Percentiles rank a stretch among this genome's conserved stretches.
phyloP scores from a whole-genome alignment of 2,888 invertebrate genomes.

The Agonopterix arenella region DNA sequence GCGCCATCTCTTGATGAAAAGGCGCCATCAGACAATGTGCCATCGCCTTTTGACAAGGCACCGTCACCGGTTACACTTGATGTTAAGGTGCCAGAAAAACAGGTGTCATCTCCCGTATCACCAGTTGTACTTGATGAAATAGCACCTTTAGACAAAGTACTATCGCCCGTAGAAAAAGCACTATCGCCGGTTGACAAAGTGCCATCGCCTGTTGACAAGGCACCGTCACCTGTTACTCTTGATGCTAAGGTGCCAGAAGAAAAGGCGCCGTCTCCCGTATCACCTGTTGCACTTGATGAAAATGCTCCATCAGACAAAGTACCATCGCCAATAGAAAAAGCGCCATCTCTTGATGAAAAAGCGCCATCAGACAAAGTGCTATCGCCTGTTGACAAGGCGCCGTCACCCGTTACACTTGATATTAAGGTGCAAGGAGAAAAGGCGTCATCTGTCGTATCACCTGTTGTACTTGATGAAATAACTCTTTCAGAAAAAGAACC shows the following conservation, averaged over 20 bases:
- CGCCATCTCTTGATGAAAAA: no score
- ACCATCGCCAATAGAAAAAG: not conserved
- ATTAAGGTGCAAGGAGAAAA: no score
- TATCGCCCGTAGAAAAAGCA: no score
- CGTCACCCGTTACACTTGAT: not conserved
- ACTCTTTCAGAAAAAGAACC: not conserved
- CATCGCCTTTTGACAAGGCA: not conserved
- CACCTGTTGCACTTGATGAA: not conserved
- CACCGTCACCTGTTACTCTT: not conserved
- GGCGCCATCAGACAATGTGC: not conserved
- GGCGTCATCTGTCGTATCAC: not conserved
- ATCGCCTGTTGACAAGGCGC: no score
- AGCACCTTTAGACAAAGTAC: no score
- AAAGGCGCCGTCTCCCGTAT: constrained; percentile 4
- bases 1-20: not conserved
- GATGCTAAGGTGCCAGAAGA: constrained; percentile 6
- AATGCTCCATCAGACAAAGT: not conserved
- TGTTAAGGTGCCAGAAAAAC: no score
- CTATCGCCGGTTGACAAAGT: not conserved
- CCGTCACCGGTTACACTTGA: not conserved
- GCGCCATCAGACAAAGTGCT: no score
- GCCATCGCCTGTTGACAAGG: not conserved
- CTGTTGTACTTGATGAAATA: constrained; percentile 2
- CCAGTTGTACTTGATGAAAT: no score
- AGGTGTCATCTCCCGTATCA: no score